Evolutionary conservation across 2,888 invertebrate genomes (phyloP).

Genomic region (Scaptomyza cyrtandrae): DNA sequence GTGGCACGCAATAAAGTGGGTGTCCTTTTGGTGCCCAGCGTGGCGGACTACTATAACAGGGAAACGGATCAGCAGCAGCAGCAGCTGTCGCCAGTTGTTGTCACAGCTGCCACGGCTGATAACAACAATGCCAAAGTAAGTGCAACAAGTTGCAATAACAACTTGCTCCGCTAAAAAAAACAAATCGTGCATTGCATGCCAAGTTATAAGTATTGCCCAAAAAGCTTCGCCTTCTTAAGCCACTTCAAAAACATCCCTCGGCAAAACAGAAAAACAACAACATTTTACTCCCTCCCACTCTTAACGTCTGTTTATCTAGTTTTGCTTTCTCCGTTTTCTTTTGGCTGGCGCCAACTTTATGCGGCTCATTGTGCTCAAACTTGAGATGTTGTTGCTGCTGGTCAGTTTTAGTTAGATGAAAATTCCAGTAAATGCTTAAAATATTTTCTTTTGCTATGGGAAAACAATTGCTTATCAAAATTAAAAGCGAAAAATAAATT

Average conservation of each 20-base stretch:
- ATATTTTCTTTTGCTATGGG: background rate
- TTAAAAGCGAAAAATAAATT: too few species aligned
- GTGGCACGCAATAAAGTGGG: constrained; percentile 77
- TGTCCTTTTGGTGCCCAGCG: constrained; percentile 72
- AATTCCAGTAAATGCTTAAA: background rate
- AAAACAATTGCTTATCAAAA: too few species aligned
- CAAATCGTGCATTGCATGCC: constrained; percentile 23
- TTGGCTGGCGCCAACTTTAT: constrained; percentile 72
- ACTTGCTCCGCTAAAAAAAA: constrained; percentile 3
- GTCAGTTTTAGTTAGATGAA: constrained; percentile 47
- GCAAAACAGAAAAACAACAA: background rate
- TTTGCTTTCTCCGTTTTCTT: constrained; percentile 19
- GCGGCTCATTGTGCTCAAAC: constrained; percentile 43
- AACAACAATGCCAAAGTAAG: constrained; percentile 59
- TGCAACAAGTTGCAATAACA: constrained; percentile 71
- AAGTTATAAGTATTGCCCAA: background rate
- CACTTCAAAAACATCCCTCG: background rate
- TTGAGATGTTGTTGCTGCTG: constrained; percentile 56
- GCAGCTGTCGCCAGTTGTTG: constrained; percentile 26
- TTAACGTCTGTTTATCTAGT: constrained; percentile 35
- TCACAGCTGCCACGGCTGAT: constrained; percentile 26
- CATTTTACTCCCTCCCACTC: background rate
- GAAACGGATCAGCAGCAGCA: constrained; percentile 32
- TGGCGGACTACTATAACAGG: constrained; percentile 63
- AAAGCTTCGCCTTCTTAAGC: background rate